Conservation (phyloP, 1,140 invertebrate species). For the Papilio polytes region DNA sequence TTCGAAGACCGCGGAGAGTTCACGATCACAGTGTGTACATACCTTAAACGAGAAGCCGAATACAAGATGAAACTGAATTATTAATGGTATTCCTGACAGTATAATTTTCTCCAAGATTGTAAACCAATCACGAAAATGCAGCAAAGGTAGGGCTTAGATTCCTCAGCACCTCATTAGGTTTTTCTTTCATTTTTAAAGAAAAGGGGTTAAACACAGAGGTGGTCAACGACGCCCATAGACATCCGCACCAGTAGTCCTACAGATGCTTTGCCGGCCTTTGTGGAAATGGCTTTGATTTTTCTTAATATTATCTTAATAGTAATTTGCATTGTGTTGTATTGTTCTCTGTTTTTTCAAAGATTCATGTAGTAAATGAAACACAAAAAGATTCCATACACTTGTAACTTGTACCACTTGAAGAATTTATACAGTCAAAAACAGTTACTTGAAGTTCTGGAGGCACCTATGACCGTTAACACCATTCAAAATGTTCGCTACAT, state of each 20-base stretch:
- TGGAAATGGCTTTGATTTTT: too few species aligned
- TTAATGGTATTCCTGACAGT: background rate
- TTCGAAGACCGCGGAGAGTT: constrained; percentile 8
- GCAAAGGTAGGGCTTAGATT: background rate
- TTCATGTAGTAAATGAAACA: too few species aligned
- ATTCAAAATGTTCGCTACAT: constrained; percentile 13
- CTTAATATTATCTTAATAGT: too few species aligned
- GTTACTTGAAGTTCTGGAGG: background rate
- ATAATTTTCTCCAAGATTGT: background rate
- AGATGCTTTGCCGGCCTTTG: too few species aligned
- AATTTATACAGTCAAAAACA: background rate
- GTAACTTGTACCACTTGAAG: background rate
- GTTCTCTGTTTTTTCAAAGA: too few species aligned
- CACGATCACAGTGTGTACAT: background rate
- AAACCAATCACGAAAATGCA: background rate
- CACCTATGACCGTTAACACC: background rate
- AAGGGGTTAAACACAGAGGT: too few species aligned
- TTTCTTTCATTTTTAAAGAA: background rate
- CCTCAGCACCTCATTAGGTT: background rate
- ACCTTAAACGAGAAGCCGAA: background rate
- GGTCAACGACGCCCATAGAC: too few species aligned
- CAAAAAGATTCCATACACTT: too few species aligned
- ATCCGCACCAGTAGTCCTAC: too few species aligned
- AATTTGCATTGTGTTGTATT: too few species aligned
- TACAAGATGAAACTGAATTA: background rate